These are phyloP conservation scores for Cephus spinipes DNA, from an alignment of 2,888 invertebrate genomes.

Conservation along the genomic window DNA sequence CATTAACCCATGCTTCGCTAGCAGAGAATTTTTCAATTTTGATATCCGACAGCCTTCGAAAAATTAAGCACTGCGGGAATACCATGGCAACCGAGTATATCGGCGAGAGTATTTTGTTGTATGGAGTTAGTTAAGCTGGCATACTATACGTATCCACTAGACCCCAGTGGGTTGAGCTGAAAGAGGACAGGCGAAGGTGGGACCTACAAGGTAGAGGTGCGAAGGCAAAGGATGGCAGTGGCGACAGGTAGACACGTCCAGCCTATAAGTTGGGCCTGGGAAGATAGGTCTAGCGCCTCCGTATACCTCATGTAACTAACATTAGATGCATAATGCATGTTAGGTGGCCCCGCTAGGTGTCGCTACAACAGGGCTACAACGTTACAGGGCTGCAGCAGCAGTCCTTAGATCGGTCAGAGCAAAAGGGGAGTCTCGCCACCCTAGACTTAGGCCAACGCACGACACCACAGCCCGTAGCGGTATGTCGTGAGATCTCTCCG, in stretches of 20 bases:
- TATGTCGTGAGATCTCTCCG: conserved; percentile 45
- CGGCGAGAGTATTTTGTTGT: no score
- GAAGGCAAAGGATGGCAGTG: conserved; percentile 39
- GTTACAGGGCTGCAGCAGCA: background rate
- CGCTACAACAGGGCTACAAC: conserved; percentile 37
- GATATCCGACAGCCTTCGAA: no score
- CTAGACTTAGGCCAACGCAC: conserved; percentile 8
- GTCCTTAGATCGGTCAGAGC: conserved; percentile 5
- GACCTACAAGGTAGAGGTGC: conserved; percentile 22
- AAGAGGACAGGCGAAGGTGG: background rate
- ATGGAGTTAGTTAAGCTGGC: background rate
- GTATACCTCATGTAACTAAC: conserved; percentile 61
- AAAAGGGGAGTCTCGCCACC: conserved; percentile 16
- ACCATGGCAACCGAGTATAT: no score
- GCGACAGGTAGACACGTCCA: conserved; percentile 56
- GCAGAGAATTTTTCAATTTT: no score
- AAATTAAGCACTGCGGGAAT: no score
- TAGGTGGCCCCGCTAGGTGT: conserved; percentile 54
- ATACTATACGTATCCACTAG: background rate
- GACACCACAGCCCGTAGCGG: conserved; percentile 19
- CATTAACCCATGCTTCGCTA: background rate
- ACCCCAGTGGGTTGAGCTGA: background rate
- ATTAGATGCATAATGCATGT: conserved; percentile 64
- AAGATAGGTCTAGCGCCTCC: conserved; percentile 43
- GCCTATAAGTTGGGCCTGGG: conserved; percentile 26